Conservation (phyloP, 2,113 vertebrate species). For the Helogale parvula region DNA sequence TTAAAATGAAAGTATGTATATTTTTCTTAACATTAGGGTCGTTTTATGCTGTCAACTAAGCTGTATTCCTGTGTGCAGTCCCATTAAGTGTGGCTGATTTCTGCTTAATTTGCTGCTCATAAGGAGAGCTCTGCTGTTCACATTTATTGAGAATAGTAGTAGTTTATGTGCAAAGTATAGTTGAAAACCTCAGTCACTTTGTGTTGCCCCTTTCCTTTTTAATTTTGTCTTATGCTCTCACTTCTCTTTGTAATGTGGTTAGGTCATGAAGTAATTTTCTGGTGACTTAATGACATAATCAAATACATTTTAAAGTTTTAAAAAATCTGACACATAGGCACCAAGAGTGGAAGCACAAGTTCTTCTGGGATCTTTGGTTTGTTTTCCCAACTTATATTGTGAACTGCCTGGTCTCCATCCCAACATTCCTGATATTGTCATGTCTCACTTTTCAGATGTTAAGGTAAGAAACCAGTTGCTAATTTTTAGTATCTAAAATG, state of each 20-base stretch:
- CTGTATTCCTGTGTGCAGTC: background rate
- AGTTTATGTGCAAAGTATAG: constrained; percentile 22
- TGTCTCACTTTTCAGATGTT: constrained; percentile 96
- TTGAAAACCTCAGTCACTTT: constrained; percentile 40
- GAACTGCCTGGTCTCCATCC: constrained; percentile 96
- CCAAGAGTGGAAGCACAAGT: constrained; percentile 98
- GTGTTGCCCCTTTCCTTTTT: background rate
- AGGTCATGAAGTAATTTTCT: constrained; percentile 22
- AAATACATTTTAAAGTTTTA: constrained; percentile 38
- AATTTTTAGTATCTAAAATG: constrained; percentile 14
- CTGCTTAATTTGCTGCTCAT: background rate
- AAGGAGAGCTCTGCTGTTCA: constrained; percentile 9
- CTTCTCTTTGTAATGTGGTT: background rate
- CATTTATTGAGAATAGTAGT: constrained; percentile 16
- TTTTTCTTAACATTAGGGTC: constrained; percentile 13
- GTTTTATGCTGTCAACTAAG: background rate
- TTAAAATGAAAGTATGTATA: constrained; percentile 49
- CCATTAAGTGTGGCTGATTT: constrained; percentile 12
- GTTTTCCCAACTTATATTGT: constrained; percentile 97
- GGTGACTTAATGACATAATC: background rate
- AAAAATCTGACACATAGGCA: constrained; percentile 86
- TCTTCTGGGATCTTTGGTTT: constrained; percentile 97
- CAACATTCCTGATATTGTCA: constrained; percentile 92
- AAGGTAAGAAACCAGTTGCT: constrained; percentile 84
- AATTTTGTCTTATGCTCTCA: background rate